Conservation (phyloP, 1,140 invertebrate genomes). For the Frieseomelitta varia region DNA sequence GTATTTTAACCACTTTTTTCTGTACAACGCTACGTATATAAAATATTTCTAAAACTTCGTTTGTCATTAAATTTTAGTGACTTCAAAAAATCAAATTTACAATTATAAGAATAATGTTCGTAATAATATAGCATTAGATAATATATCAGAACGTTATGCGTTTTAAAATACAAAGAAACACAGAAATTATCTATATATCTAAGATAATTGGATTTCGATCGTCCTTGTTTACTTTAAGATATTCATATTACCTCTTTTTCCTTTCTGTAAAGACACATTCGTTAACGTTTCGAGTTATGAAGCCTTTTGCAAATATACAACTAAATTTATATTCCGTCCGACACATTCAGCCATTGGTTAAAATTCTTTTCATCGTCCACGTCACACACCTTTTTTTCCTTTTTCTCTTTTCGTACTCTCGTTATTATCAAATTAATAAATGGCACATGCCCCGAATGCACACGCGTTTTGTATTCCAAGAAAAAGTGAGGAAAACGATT, state of each 20-base stretch:
- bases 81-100: constrained; percentile 34
- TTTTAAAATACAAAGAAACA: constrained; percentile 16
- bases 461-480: constrained; percentile 6
- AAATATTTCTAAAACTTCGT: constrained; percentile 29
- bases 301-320: neutral
- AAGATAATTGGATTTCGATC: neutral
- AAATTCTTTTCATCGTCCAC: neutral
- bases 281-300: neutral
- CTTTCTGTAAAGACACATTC: constrained; percentile 12
- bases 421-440: constrained; percentile 25
- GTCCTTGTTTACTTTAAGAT: neutral
- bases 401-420: neutral
- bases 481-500: constrained; percentile 8
- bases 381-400: neutral
- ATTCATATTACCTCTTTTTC: constrained; percentile 5
- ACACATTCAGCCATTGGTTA: neutral
- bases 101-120: constrained; percentile 23
- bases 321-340: neutral
- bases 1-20: neutral
- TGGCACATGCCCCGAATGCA: constrained; percentile 52
- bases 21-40: constrained; percentile 13
- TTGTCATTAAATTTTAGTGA: constrained; percentile 36
- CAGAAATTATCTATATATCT: constrained; percentile 12
- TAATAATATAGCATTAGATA: constrained; percentile 2
- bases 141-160: constrained; percentile 11